phyloP scores from a whole-genome alignment of 2,113 vertebrate genomes.

The zebrafish (Danio rerio) region DNA sequence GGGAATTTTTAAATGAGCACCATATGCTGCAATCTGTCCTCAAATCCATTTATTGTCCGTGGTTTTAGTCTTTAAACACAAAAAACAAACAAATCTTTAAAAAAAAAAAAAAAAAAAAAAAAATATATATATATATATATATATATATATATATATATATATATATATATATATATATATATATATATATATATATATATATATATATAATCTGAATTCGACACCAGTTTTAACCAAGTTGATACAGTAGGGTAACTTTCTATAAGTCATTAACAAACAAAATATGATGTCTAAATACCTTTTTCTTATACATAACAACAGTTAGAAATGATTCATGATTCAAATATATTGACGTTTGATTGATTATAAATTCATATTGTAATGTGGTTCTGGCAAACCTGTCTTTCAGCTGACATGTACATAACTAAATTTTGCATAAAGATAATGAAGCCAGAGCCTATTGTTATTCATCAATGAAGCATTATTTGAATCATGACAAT shows the following conservation, averaged over 20 bases:
- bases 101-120: too few species aligned
- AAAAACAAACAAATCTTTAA: too few species aligned
- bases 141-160: too few species aligned
- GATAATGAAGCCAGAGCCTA: neutral
- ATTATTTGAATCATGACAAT: slow-evolving; percentile 2
- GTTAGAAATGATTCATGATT: neutral
- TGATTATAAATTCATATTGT: neutral
- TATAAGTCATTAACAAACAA: neutral
- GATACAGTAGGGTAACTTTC: neutral
- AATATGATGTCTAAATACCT: neutral
- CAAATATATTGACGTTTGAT: neutral
- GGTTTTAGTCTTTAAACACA: too few species aligned
- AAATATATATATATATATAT: too few species aligned
- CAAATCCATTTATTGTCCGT: neutral
- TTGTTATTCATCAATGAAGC: neutral
- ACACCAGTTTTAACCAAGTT: neutral
- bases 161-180: too few species aligned
- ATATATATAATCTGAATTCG: too few species aligned
- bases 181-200: too few species aligned
- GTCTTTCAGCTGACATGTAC: neutral
- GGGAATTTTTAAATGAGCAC: neutral
- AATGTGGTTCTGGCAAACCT: neutral
- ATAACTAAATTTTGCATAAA: neutral
- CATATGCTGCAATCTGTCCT: neutral
- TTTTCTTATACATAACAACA: too few species aligned